Conservation (phyloP, 2,113 vertebrate species). For the Plestiodon gilberti region DNA sequence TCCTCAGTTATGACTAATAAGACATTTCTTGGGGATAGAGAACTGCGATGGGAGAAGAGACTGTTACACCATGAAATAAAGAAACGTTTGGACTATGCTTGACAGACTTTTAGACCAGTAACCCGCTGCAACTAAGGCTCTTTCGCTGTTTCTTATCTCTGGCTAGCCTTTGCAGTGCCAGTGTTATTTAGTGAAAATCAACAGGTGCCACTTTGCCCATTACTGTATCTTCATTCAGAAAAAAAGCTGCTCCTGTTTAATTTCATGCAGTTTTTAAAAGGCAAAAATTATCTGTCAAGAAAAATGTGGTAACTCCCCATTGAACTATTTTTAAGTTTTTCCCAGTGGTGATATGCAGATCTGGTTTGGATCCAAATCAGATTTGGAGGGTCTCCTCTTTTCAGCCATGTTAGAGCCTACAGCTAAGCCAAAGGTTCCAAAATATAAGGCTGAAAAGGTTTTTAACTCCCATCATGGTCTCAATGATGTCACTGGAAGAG, state of each 20-base stretch:
- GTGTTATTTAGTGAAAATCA: not conserved
- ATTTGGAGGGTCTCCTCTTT: not conserved
- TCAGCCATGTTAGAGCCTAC: not conserved
- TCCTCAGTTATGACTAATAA: not conserved
- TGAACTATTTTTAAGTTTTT: not conserved
- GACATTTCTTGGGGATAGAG: not conserved
- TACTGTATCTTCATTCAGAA: not conserved
- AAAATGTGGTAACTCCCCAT: not conserved
- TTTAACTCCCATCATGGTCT: too few species aligned
- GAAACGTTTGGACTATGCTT: not conserved
- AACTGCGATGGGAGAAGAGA: not conserved
- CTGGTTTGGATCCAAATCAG: not conserved
- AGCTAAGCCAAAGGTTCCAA: not conserved
- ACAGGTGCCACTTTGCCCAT: not conserved
- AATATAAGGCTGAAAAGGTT: too few species aligned
- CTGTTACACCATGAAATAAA: not conserved
- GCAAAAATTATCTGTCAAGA: not conserved
- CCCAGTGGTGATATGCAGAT: too few species aligned
- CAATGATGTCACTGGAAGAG: not conserved
- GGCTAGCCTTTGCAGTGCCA: not conserved
- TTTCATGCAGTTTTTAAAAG: not conserved
- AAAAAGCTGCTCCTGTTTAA: not conserved
- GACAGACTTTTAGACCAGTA: not conserved
- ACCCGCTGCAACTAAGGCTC: not conserved
- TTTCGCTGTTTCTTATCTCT: not conserved